Evolutionary conservation across 2,113 vertebrate species (phyloP), one percentile per base, ranked within the genome.

Genomic region (Peromyscus leucopus): DNA sequence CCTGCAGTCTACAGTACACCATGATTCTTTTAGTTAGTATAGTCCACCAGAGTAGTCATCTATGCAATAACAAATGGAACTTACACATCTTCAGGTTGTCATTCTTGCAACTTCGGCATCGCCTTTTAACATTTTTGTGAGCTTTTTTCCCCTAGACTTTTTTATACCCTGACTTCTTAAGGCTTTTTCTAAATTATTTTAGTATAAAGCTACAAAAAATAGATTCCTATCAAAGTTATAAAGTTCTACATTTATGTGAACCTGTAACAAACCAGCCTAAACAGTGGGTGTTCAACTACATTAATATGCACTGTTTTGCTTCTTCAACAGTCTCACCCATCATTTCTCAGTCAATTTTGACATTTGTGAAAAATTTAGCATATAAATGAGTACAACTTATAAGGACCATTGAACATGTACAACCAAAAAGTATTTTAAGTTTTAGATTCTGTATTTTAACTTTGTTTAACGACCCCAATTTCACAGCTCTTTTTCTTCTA

Each of bases 401-500:
- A 83, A 92, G 16, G 19, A 71, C 96, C 94, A 80, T 33, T 89
- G n/a, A 85, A 84, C 1, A 42, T 26, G 1, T 57, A 22, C 55
- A 59, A 96, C 48, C 93, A 86, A 78, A 89, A 63, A 59, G 36
- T 65, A 9, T 33, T 51, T 21, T 28, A 69, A 75, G 28, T 72
- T 95, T 97, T 95, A 24, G 12, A 91, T 94, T 87, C 63, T 91
- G 4, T 55, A 83, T 85, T 57, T 84, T 78, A 72, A 0, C 42
- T 87, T 94, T 87, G 88, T 76, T 89, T 42, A 92, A 55, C 51
- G 28, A 76, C 55, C 75, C 69, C 57, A 55, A 31, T 55, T 71
- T 55, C 63, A 15, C 11, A 94, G 76, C 19, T 80, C 55, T 8
- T 84, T 95, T 84, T 93, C 57, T 91, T 97, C 19, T 96, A 78